A percentile compares a stretch with the other conserved stretches of the same genome.
phyloP scores from a whole-genome alignment of 2,888 invertebrate genomes.

The Lasioglossum zephyrum region DNA sequence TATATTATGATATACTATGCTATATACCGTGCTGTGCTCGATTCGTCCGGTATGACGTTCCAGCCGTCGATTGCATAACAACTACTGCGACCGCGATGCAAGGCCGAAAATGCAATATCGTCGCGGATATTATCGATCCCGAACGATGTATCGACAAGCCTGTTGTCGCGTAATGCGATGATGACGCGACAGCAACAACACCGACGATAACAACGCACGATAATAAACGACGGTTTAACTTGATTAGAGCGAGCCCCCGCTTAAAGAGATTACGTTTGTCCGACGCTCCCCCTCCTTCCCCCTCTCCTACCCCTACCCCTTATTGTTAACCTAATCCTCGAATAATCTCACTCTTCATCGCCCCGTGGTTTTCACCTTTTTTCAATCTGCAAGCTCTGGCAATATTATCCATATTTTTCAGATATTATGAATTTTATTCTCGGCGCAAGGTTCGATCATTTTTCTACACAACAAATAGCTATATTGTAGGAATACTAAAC shows the following conservation, averaged over 20 bases:
- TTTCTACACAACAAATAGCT: too few species aligned
- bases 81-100: background rate
- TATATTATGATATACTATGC: too few species aligned
- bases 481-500: too few species aligned
- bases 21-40: background rate
- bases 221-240: slow-evolving; percentile 9
- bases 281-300: background rate
- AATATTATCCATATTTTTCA: background rate
- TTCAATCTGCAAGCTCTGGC: background rate
- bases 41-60: slow-evolving; percentile 27
- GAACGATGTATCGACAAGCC: background rate
- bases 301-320: background rate
- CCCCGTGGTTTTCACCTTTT: background rate
- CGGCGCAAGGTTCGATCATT: too few species aligned
- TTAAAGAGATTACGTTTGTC: slow-evolving; percentile 18
- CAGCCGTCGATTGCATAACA: slow-evolving; percentile 12
- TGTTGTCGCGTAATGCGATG: slow-evolving; percentile 16
- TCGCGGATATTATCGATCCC: slow-evolving; percentile 15
- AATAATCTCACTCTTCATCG: background rate
- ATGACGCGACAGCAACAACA: background rate
- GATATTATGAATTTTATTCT: too few species aligned
- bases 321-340: background rate
- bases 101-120: slow-evolving; percentile 10
- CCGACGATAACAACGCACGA: background rate
- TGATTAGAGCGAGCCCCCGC: slow-evolving; percentile 2